A percentile compares a stretch with the other conserved stretches of the same genome.
Evolutionary conservation across 2,888 invertebrate species (phyloP).

Genomic region (Drosophila kambysellisi): DNA sequence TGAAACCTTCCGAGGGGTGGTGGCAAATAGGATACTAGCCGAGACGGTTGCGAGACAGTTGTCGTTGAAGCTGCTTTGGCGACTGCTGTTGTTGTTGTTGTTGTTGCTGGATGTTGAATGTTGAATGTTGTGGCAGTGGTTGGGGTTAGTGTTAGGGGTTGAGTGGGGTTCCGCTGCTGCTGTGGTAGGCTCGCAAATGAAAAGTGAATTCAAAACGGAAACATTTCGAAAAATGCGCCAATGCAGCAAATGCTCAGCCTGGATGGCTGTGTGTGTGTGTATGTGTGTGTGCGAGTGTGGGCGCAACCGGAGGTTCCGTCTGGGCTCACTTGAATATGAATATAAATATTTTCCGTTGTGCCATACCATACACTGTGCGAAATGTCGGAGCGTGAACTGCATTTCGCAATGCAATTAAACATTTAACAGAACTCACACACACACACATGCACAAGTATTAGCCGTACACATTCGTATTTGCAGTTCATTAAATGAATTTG

Average conservation of each 20-base stretch:
- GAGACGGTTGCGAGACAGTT: constrained; percentile 75
- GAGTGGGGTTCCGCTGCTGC: constrained; percentile 1
- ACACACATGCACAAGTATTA: not conserved
- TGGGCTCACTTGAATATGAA: constrained; percentile 41
- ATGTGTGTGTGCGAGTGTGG: not conserved
- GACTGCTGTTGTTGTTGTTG: constrained; percentile 7
- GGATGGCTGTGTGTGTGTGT: not conserved
- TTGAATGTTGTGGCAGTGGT: not conserved
- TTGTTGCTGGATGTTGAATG: not conserved
- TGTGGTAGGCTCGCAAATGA: constrained; percentile 50
- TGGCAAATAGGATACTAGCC: constrained; percentile 47
- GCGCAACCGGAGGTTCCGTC: constrained; percentile 30
- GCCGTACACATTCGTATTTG: constrained; percentile 45
- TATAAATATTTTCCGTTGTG: constrained; percentile 25
- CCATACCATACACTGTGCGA: constrained; percentile 44
- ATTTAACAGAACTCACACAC: constrained; percentile 45
- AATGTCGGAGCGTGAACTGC: constrained; percentile 20
- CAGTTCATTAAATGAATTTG: constrained; percentile 63
- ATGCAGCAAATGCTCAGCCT: constrained; percentile 69
- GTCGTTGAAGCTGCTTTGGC: constrained; percentile 19
- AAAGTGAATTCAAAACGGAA: constrained; percentile 80
- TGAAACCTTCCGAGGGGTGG: not conserved
- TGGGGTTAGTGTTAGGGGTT: constrained; percentile 10
- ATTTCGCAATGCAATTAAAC: constrained; percentile 62
- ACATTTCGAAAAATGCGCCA: constrained; percentile 77